Base-by-base conservation (phyloP, 37 sponge, comb jelly and placozoan genomes). In the Haliclona indistincta region DNA sequence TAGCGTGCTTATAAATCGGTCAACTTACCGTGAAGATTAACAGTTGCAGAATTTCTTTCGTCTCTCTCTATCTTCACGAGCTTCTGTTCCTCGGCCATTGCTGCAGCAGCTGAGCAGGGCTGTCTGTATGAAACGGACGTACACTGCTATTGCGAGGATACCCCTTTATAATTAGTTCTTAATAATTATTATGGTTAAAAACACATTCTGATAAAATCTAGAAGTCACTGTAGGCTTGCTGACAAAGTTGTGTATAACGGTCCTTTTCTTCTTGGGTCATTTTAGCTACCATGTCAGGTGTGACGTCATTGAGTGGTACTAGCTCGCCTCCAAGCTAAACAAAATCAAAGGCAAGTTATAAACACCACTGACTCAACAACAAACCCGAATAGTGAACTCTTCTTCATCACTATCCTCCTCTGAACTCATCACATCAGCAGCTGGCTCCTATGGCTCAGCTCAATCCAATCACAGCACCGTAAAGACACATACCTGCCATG, bases 251-350 rank as follows among this genome's bases (percentile, higher is more conserved):
- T 11, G 78, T 87, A 49, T 93, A 93, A 37, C 49, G 51, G 32
- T 81, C 69, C 65, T 87, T 93, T 67, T 93, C 93, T 64, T 81
- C 77, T 32, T 20, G 66, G 15, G 85, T 93, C 93, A 93, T 93
- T 22, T 47, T 56, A 20, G 84, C 81, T 32, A 93, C 85, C 67
- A 93, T 56, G 13, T 87, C 82, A 38, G 54, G 73, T 11, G 74
- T 91, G 38, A 93, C 72, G 58, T 93, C 82, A 62, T 80, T 52
- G 29, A 93, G 66, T n/a, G 70, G 20, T 4, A 70, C 74, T 37
- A 53, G 53, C 33, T 41, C 49, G 3, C 71, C 88, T 3, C 93
- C 85, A 62, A 93, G 47, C 88, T 83, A 58, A 7, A 20, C 22
- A 45, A 51, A 11, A 22, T 11, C n/a, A n/a, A n/a, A n/a, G n/a